Base-by-base conservation (phyloP, 2,888 invertebrate genomes). In the Agriopis aurantiaria region DNA sequence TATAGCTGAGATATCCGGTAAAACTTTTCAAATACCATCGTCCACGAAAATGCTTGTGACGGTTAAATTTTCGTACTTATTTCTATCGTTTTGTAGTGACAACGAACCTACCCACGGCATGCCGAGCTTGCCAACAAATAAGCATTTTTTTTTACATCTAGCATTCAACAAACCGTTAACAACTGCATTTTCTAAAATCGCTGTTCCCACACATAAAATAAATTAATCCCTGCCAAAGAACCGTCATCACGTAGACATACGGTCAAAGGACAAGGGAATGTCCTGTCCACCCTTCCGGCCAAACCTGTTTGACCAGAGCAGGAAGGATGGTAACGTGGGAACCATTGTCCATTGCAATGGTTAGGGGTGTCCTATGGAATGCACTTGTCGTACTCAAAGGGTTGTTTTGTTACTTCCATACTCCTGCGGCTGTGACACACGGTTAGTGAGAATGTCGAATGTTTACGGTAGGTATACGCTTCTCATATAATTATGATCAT, bases 221-320 rank as follows among this genome's bases (percentile, higher is more conserved):
- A 60, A 55, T 46, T 69, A 76, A 77, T 77, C 75, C 75, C 46
- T 73, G 73, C 74, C 55, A 75, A 73, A 68, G 62, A 68, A 57
- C 74, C 68, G 62, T 64, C 65, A 66, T 70, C 77, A 77, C 77
- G 77, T 69, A n/a, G 40, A 69, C 41, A 58, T 65, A 68, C 74
- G 74, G 77, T 69, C 78, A 84, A 87, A 86, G 90, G 90, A 88
- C 84, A 87, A 86, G 90, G 90, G 88, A 84, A 80, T 86, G 88
- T 86, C 88, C 89, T 86, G 88, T 86, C 88, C 89, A 82, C 80
- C 74, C 73, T 74, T 73, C 33, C 56, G 48, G 59, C 41, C 11
- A 88, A 92, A 92, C 92, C 88, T 79, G 91, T 92, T 85, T 89
- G 89, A 90, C 90, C 90, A 81, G 87, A 82, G 45, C 46, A 52